Evolutionary conservation across 2,888 invertebrate genomes (phyloP), one percentile per base, ranked within the genome.

Genomic region (Megastigmus dorsalis): DNA sequence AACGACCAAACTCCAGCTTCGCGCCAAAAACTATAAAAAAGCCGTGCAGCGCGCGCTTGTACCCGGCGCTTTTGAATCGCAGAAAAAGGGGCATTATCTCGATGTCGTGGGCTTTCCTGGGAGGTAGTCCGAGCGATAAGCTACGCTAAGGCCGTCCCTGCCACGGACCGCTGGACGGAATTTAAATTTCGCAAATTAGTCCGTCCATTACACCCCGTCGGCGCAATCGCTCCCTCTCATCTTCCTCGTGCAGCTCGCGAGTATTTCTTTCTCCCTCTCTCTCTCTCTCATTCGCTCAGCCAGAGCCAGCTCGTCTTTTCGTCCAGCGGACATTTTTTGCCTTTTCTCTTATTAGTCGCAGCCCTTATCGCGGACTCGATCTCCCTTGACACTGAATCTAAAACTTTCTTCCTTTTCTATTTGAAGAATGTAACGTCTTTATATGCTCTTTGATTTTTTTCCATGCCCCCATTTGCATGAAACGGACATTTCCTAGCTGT

Each of bases 121-220:
- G 75, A 75, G 75, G 71, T 55, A 55, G n/a, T n/a, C n/a, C n/a
- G n/a, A n/a, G n/a, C n/a, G n/a, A n/a, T n/a, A n/a, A n/a, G n/a
- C n/a, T n/a, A n/a, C n/a, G n/a, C 10, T 15, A 10, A 30, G 7
- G n/a, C 20, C 26, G 38, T n/a, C 20, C 28, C 15, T 28, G 13
- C 30, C 18, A 30, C 81, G 81, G 82, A n/a, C n/a, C n/a, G n/a
- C n/a, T n/a, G 83, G 82, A 82, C 82, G 86, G 86, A 86, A 87
- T 87, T 86, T 86, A 85, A 87, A 87, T 87, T 85, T 87, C 85
- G 81, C 86, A 86, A 87, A 87, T 87, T 87, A 87, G 87, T 86
- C 83, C 81, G 84, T 84, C 86, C 85, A 87, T 87, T 87, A 87
- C 86, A 86, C 83, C 82, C 84, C 80, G n/a, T 79, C n/a, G 48